Evolutionary conservation across 2,888 invertebrate genomes (phyloP).

Genomic region (Dorcus parallelipipedus): DNA sequence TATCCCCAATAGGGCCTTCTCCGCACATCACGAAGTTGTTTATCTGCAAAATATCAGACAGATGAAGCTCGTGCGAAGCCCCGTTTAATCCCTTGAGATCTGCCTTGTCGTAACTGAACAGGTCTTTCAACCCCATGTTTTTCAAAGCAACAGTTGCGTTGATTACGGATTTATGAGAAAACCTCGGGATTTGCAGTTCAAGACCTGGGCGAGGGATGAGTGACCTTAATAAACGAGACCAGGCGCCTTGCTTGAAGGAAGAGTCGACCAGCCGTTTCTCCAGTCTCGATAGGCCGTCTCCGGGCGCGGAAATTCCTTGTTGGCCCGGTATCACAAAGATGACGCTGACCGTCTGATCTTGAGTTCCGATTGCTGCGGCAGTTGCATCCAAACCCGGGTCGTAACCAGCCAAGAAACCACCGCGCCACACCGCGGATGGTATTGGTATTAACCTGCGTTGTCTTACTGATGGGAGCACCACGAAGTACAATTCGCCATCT

Average conservation of each 20-base stretch:
- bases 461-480: constrained; percentile 74
- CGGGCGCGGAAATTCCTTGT: constrained; percentile 75
- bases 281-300: constrained; percentile 72
- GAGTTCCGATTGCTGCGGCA: constrained; percentile 71
- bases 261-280: constrained; percentile 68
- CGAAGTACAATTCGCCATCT: constrained; percentile 84
- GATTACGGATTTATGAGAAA: constrained; percentile 77
- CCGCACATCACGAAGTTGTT: constrained; percentile 83
- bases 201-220: constrained; percentile 72
- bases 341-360: constrained; percentile 70
- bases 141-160: constrained; percentile 76
- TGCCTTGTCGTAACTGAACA: constrained; percentile 73
- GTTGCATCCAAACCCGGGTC: constrained; percentile 83
- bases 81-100: constrained; percentile 83
- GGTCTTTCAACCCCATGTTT: constrained; percentile 76
- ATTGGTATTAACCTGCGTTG: constrained; percentile 79
- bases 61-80: constrained; percentile 69
- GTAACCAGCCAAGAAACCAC: constrained; percentile 78
- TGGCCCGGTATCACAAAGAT: constrained; percentile 83
- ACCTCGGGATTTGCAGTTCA: constrained; percentile 80
- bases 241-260: constrained; percentile 64
- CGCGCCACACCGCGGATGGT: constrained; percentile 75
- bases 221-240: constrained; percentile 71
- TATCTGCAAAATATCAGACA: constrained; percentile 81
- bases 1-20: constrained; percentile 64